Conservation (phyloP, 1,140 invertebrate genomes). For the Mylabris phalerata region DNA sequence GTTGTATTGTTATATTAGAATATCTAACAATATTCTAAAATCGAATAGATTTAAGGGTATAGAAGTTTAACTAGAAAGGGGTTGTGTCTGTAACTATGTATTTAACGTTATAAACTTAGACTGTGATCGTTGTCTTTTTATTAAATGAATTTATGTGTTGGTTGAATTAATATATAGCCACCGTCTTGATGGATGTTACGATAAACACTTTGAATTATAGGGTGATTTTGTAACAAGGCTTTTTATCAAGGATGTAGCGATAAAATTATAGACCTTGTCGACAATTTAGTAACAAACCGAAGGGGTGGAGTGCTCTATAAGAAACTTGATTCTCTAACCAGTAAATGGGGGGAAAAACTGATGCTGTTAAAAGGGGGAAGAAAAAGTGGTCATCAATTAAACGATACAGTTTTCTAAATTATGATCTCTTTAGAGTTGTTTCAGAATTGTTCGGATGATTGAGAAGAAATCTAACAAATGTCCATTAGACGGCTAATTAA, state of each 20-base stretch:
- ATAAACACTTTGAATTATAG: constrained; percentile 18
- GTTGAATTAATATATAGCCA: constrained; percentile 13
- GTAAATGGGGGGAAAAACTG: not conserved
- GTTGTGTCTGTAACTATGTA: constrained; percentile 26
- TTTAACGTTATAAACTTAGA: constrained; percentile 25
- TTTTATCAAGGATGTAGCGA: constrained; percentile 19
- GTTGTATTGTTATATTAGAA: not conserved
- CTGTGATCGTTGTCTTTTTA: constrained; percentile 24
- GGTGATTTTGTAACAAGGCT: constrained; percentile 24
- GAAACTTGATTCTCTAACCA: not conserved
- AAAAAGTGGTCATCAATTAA: too few species aligned
- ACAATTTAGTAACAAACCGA: not conserved
- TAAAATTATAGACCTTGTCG: constrained; percentile 19
- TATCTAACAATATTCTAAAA: constrained; percentile 11
- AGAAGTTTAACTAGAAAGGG: constrained; percentile 29
- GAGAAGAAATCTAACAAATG: constrained; percentile 35
- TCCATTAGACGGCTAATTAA: constrained; percentile 36
- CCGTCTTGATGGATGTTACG: constrained; percentile 15
- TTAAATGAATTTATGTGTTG: constrained; percentile 9
- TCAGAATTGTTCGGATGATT: too few species aligned
- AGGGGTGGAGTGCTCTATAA: not conserved
- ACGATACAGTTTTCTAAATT: too few species aligned
- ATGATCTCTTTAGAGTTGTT: too few species aligned
- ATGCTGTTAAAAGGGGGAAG: too few species aligned
- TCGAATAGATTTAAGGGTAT: not conserved